These are phyloP conservation scores for Cydia splendana DNA, from an alignment of 1,140 invertebrate genomes.

Conservation along the genomic window DNA sequence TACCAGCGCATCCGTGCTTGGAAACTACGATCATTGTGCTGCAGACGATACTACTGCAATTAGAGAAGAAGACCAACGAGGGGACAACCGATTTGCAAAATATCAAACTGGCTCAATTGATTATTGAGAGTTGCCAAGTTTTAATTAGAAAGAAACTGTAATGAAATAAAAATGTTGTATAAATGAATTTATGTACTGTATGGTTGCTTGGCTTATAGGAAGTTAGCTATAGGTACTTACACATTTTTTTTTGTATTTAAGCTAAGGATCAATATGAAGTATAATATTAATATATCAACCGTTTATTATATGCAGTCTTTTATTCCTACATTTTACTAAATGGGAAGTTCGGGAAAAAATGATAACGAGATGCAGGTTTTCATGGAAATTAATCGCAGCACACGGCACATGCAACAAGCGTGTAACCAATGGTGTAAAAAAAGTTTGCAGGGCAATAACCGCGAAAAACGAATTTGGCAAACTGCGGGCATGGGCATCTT, in stretches of 20 bases:
- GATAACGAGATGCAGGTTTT: too few relatives aligned
- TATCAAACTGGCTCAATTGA: conserved; percentile 60
- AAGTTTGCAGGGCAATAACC: too few relatives aligned
- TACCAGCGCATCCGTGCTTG: conserved; percentile 64
- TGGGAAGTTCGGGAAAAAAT: too few relatives aligned
- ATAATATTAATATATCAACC: conserved; percentile 8
- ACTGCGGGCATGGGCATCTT: too few relatives aligned
- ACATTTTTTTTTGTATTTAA: neutral
- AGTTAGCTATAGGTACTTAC: neutral
- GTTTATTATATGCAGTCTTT: neutral
- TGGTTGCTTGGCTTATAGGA: neutral
- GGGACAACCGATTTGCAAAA: conserved; percentile 47
- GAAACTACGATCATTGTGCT: conserved; percentile 58
- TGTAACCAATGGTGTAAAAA: too few relatives aligned
- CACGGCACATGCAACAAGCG: too few relatives aligned
- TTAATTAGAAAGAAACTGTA: conserved; percentile 44
- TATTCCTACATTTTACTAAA: neutral
- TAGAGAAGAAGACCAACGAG: conserved; percentile 51
- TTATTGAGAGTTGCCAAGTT: conserved; percentile 68
- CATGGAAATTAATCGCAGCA: too few relatives aligned
- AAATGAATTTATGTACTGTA: neutral
- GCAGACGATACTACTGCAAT: conserved; percentile 54
- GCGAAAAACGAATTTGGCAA: too few relatives aligned
- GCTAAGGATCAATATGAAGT: conserved; percentile 7
- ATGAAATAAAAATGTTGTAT: neutral